Conservation (phyloP, 2,888 invertebrate genomes). For the Calameuta idolon region DNA sequence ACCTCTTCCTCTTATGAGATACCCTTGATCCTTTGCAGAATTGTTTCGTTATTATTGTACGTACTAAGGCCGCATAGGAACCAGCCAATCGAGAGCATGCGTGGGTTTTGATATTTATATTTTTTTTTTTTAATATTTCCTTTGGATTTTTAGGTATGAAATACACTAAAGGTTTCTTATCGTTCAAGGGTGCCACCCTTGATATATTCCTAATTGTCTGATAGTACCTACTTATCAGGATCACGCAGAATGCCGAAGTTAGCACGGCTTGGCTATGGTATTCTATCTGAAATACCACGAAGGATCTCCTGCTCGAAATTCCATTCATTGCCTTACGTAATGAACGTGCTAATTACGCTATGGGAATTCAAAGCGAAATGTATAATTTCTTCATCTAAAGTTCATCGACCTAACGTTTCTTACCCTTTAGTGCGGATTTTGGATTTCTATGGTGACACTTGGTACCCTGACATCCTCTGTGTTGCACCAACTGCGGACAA, state of each 20-base stretch:
- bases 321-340: not conserved
- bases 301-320: not conserved
- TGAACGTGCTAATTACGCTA: not conserved
- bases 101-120: not conserved
- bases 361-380: not conserved
- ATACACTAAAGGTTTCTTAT: too few species aligned
- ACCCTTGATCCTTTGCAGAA: not conserved
- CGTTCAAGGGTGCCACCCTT: not conserved
- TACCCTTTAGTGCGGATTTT: constrained; percentile 80
- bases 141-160: not conserved
- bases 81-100: not conserved
- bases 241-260: not conserved
- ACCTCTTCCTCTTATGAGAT: not conserved
- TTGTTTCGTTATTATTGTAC: not conserved
- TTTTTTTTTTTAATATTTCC: not conserved
- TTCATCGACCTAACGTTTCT: constrained; percentile 36
- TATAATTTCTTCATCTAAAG: not conserved
- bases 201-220: not conserved
- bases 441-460: constrained; percentile 79
- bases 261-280: not conserved
- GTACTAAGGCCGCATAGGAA: not conserved
- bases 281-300: not conserved
- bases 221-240: not conserved
- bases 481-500: constrained; percentile 83
- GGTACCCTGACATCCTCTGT: constrained; percentile 84